Evolutionary conservation across 2,797 vertebrate genomes (phyloP).

Genomic region (Enoplosus armatus): DNA sequence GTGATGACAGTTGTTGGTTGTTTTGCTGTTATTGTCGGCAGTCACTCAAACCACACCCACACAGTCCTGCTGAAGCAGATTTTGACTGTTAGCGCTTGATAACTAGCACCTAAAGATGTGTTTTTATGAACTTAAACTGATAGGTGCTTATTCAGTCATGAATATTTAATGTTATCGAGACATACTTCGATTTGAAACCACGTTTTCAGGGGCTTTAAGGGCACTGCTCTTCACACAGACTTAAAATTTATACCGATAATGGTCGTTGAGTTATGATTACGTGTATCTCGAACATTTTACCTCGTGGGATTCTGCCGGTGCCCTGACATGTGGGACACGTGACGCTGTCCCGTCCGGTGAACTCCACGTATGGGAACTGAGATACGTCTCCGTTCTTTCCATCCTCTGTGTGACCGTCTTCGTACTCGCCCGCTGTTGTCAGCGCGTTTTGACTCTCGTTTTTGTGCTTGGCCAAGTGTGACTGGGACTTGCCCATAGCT

Average conservation of each 20-base stretch:
- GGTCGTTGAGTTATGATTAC: not conserved
- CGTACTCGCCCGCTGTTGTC: slow-evolving; percentile 80
- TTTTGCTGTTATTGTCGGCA: not conserved
- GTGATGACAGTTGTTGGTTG: not conserved
- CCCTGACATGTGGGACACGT: slow-evolving; percentile 98
- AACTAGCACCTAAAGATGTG: not conserved
- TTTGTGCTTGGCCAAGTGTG: slow-evolving; percentile 88
- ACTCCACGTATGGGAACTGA: slow-evolving; percentile 91
- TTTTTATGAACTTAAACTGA: not conserved
- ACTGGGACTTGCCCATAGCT: slow-evolving; percentile 94
- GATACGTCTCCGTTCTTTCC: slow-evolving; percentile 91
- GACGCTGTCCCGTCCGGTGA: slow-evolving; percentile 93
- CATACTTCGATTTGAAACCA: not conserved
- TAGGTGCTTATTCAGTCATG: not conserved
- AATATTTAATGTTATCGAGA: not conserved
- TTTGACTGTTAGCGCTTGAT: not conserved
- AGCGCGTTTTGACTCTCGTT: slow-evolving; percentile 85
- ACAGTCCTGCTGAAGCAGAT: not conserved
- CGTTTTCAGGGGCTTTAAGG: not conserved
- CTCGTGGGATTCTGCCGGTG: slow-evolving; percentile 96
- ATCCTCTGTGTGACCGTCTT: slow-evolving; percentile 78
- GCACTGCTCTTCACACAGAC: not conserved
- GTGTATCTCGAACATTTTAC: slow-evolving; percentile 70
- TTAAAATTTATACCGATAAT: no score
- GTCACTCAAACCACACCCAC: not conserved